Conservation (phyloP, 2,888 invertebrate species). For the Platypus cylindrus region DNA sequence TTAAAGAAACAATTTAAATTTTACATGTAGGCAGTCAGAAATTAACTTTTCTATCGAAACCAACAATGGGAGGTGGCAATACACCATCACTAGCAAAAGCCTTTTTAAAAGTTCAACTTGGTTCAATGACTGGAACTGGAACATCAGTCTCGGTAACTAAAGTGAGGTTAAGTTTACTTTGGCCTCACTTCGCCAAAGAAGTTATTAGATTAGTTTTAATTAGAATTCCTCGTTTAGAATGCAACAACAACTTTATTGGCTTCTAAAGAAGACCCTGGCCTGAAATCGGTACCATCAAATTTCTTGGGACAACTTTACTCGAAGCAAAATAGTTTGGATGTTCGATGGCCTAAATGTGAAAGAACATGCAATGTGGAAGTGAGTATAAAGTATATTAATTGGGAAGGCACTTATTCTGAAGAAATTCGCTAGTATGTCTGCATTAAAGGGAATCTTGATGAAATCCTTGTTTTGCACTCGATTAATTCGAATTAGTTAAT, state of each 20-base stretch:
- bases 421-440: too few relatives aligned
- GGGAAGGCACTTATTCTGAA: too few relatives aligned
- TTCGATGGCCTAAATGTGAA: slow-evolving; percentile 27
- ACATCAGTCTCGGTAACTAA: slow-evolving; percentile 23
- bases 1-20: too few relatives aligned
- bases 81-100: slow-evolving; percentile 30
- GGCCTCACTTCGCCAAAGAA: not conserved
- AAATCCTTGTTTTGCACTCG: too few relatives aligned
- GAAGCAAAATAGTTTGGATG: slow-evolving; percentile 30
- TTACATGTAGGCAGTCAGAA: slow-evolving; percentile 38
- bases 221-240: slow-evolving; percentile 14
- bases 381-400: too few relatives aligned
- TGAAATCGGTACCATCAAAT: slow-evolving; percentile 19
- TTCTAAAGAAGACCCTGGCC: slow-evolving; percentile 9
- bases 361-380: slow-evolving; percentile 13
- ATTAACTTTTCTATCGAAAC: slow-evolving; percentile 43
- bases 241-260: slow-evolving; percentile 12
- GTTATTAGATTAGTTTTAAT: not conserved
- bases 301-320: slow-evolving; percentile 32
- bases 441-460: too few relatives aligned
- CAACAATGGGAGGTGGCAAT: slow-evolving; percentile 32
- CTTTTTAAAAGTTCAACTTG: slow-evolving; percentile 33
- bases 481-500: too few relatives aligned
- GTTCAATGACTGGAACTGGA: slow-evolving; percentile 27
- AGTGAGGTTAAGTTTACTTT: too few relatives aligned